These are phyloP conservation scores for Sciurus niger DNA, from an alignment of 2,113 vertebrate species.

Conservation along the genomic window DNA sequence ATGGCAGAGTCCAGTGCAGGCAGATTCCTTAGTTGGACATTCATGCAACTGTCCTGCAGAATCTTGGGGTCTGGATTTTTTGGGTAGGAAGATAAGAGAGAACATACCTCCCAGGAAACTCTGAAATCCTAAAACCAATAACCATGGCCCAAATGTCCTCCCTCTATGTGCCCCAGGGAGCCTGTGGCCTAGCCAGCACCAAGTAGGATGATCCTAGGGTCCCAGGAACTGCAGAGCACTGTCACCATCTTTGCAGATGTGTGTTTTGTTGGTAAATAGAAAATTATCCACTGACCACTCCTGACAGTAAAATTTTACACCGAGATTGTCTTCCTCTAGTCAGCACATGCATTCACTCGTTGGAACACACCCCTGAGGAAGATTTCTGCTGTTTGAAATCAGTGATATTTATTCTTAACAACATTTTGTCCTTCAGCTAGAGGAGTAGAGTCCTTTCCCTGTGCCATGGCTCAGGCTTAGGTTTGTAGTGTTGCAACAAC, in stretches of 20 bases:
- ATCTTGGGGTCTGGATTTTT: neutral
- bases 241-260: neutral
- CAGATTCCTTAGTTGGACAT: neutral
- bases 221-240: neutral
- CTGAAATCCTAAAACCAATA: neutral
- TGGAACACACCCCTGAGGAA: neutral
- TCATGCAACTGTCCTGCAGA: neutral
- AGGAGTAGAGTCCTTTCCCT: neutral
- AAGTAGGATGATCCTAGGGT: neutral
- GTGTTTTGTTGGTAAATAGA: neutral
- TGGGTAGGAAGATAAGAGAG: neutral
- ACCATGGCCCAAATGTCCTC: neutral
- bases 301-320: neutral
- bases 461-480: neutral
- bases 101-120: neutral
- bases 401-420: neutral
- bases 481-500: neutral
- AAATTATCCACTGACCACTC: neutral
- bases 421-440: neutral
- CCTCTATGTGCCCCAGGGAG: neutral
- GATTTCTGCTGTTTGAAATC: neutral
- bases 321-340: neutral
- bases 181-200: neutral
- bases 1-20: neutral
- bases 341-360: neutral